Evolutionary conservation across 2,113 vertebrate species (phyloP).

Genomic region (Ramphastos sulfuratus): DNA sequence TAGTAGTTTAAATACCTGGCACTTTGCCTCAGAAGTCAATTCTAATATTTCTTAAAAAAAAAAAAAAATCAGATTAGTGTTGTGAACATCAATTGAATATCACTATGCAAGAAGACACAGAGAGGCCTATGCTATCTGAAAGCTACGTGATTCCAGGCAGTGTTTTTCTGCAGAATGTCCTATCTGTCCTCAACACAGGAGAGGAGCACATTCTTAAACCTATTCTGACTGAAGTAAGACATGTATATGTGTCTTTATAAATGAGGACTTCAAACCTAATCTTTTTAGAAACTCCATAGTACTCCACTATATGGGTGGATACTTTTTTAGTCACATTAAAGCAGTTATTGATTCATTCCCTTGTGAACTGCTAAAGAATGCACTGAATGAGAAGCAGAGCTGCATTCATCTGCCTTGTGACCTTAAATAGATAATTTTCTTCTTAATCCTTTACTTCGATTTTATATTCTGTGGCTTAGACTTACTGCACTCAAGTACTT

Average conservation of each 20-base stretch:
- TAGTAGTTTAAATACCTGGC: background rate
- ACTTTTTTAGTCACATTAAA: background rate
- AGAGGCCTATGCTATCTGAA: background rate
- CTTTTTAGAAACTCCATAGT: background rate
- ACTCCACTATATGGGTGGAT: background rate
- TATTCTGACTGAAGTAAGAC: background rate
- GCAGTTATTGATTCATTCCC: background rate
- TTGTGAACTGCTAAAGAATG: background rate
- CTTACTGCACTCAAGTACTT: background rate
- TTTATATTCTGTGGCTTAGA: background rate
- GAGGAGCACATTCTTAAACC: background rate
- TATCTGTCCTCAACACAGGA: background rate
- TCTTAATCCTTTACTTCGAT: background rate
- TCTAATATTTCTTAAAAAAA: background rate
- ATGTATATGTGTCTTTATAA: background rate
- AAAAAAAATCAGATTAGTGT: background rate
- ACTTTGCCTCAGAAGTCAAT: background rate
- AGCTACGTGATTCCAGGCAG: rapidly evolving
- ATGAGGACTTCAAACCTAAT: background rate
- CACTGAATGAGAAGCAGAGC: background rate
- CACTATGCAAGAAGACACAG: background rate
- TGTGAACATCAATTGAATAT: background rate
- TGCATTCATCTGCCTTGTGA: background rate
- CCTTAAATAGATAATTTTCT: background rate
- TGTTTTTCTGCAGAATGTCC: background rate